Conservation (phyloP, 2,797 vertebrate genomes). For the Phalanger gymnotis region DNA sequence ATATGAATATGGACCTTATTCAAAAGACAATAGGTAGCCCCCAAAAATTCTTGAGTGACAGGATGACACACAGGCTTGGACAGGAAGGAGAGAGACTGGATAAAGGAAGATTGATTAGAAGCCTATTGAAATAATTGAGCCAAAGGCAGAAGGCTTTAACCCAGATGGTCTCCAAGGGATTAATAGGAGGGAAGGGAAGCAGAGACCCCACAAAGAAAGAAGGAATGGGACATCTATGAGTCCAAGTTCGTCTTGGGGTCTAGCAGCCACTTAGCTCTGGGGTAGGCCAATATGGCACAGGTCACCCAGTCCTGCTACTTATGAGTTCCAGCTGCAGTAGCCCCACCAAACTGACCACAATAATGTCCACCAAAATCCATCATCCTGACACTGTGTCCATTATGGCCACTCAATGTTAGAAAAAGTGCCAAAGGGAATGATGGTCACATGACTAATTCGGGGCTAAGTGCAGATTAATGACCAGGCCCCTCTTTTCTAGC, state of each 20-base stretch:
- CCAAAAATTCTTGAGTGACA: not conserved
- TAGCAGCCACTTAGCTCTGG: not conserved
- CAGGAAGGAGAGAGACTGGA: not conserved
- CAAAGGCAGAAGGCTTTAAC: not conserved
- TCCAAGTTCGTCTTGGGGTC: not conserved
- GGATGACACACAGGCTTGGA: not conserved
- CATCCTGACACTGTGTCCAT: not conserved
- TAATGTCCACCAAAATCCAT: not conserved
- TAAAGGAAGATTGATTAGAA: not conserved
- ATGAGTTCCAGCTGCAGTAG: not conserved
- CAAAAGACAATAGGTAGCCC: not conserved
- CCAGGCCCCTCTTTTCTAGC: slow-evolving; percentile 17
- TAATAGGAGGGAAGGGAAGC: not conserved
- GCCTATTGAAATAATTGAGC: not conserved
- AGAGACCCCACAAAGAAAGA: not conserved
- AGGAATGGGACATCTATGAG: not conserved
- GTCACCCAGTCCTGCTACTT: not conserved
- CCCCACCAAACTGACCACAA: not conserved
- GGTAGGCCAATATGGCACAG: not conserved
- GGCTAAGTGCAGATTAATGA: not conserved
- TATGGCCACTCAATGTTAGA: not conserved
- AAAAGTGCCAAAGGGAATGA: not conserved
- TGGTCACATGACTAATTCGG: not conserved
- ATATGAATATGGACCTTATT: not conserved
- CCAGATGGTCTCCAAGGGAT: not conserved